Percentiles rank a stretch among this genome's conserved stretches.
phyloP scores from a whole-genome alignment of 2,797 vertebrate genomes.

The Sebastes diaconus region DNA sequence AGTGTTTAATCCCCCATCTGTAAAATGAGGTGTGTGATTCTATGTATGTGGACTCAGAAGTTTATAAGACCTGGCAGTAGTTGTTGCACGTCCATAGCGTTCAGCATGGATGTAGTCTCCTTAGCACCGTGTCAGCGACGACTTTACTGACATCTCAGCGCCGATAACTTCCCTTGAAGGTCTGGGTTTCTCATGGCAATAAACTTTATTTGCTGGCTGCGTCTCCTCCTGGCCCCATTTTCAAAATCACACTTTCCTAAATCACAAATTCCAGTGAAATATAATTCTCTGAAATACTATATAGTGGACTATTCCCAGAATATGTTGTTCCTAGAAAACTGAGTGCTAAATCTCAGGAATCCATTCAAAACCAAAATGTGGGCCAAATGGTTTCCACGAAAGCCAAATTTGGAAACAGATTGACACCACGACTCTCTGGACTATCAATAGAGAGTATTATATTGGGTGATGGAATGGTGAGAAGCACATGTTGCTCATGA shows the following conservation, averaged over 20 bases:
- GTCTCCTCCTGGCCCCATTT: conserved; percentile 37
- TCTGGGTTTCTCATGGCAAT: conserved; percentile 64
- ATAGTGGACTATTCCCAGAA: conserved; percentile 63
- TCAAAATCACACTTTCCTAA: conserved; percentile 67
- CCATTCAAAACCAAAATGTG: conserved; percentile 53
- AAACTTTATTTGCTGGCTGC: conserved; percentile 62
- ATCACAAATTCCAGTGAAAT: conserved; percentile 59
- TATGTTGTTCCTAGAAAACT: conserved; percentile 70
- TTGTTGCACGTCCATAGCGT: conserved; percentile 20
- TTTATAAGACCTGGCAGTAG: conserved; percentile 47
- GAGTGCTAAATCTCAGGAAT: conserved; percentile 65
- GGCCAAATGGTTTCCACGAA: conserved; percentile 66
- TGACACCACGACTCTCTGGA: conserved; percentile 25
- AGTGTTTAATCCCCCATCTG: conserved; percentile 60
- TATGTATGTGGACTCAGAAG: conserved; percentile 24
- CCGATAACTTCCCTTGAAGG: conserved; percentile 41
- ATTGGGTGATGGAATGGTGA: conserved; percentile 6
- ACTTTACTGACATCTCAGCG: conserved; percentile 55
- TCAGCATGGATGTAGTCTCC: conserved; percentile 29
- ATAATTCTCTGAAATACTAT: conserved; percentile 65
- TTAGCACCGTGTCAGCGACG: conserved; percentile 34
- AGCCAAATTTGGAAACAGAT: conserved; percentile 50
- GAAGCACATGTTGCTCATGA: conserved; percentile 11
- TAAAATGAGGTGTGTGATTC: conserved; percentile 61
- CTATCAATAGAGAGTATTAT: conserved; percentile 25